Evolutionary conservation across 1,140 invertebrate genomes (phyloP).

Genomic region (Trinorchestia longiramus): DNA sequence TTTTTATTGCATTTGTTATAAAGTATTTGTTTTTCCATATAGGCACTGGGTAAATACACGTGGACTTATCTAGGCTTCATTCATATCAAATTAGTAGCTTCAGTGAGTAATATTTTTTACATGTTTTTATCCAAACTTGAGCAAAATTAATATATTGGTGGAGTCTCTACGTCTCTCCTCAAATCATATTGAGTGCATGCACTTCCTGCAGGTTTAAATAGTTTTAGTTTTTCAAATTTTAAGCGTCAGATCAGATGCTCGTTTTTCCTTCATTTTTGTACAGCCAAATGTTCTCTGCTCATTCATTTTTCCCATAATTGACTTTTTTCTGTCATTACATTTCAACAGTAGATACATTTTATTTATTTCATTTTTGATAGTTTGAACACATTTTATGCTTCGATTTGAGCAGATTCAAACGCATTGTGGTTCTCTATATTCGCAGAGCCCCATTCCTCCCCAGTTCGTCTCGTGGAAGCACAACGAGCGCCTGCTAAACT

Average conservation of each 20-base stretch:
- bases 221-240: neutral
- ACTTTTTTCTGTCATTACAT: neutral
- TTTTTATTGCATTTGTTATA: too few species aligned
- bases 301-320: neutral
- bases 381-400: neutral
- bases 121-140: neutral
- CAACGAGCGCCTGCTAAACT: slow-evolving; percentile 92
- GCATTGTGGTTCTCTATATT: neutral
- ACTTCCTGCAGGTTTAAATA: neutral
- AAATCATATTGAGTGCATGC: neutral
- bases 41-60: neutral
- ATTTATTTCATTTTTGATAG: too few species aligned
- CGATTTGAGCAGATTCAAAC: neutral
- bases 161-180: neutral
- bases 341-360: too few species aligned
- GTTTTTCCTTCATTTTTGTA: neutral
- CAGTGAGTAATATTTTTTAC: neutral
- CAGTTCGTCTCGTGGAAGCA: slow-evolving; percentile 76
- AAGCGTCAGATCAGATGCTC: neutral
- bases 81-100: neutral
- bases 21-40: too few species aligned
- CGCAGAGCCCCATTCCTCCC: slow-evolving; percentile 64
- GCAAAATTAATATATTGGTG: too few species aligned
- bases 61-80: neutral
- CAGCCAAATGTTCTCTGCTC: neutral